Conservation (phyloP, 2,888 invertebrate genomes). For the Parascotia fuliginaria region DNA sequence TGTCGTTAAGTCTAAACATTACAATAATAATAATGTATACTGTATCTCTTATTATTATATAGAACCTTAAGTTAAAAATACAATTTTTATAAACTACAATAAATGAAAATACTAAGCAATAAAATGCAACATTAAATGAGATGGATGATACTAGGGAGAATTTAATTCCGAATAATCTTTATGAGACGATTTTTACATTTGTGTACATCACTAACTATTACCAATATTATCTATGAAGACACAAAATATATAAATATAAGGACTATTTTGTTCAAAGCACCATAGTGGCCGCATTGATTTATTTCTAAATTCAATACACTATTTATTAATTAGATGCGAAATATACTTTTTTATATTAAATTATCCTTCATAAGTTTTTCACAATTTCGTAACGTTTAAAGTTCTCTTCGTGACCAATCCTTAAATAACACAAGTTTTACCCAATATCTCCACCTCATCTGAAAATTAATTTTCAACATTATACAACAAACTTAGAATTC, state of each 20-base stretch:
- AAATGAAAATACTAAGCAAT: slow-evolving; percentile 68
- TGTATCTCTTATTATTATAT: slow-evolving; percentile 60
- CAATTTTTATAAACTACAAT: slow-evolving; percentile 43
- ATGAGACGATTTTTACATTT: slow-evolving; percentile 35
- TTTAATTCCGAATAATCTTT: slow-evolving; percentile 49
- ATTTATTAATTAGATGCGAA: slow-evolving; percentile 48
- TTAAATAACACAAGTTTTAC: slow-evolving; percentile 54
- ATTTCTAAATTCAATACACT: slow-evolving; percentile 48
- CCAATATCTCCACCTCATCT: slow-evolving; percentile 77
- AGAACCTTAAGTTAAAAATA: slow-evolving; percentile 67
- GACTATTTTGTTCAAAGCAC: slow-evolving; percentile 71
- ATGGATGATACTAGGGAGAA: slow-evolving; percentile 68
- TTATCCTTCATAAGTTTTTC: slow-evolving; percentile 62
- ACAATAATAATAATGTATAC: slow-evolving; percentile 52
- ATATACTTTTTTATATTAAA: slow-evolving; percentile 44
- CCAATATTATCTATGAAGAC: slow-evolving; percentile 44
- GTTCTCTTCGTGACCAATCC: slow-evolving; percentile 46
- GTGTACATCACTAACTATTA: slow-evolving; percentile 41
- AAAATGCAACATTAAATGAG: slow-evolving; percentile 69
- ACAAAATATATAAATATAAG: slow-evolving; percentile 51
- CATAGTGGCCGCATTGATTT: slow-evolving; percentile 66
- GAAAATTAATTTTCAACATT: slow-evolving; percentile 44
- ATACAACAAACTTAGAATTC: slow-evolving; percentile 2
- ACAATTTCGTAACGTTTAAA: slow-evolving; percentile 53
- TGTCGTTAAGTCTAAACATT: slow-evolving; percentile 53